Conservation (phyloP, 1,140 invertebrate species). For the Trialeurodes vaporariorum region DNA sequence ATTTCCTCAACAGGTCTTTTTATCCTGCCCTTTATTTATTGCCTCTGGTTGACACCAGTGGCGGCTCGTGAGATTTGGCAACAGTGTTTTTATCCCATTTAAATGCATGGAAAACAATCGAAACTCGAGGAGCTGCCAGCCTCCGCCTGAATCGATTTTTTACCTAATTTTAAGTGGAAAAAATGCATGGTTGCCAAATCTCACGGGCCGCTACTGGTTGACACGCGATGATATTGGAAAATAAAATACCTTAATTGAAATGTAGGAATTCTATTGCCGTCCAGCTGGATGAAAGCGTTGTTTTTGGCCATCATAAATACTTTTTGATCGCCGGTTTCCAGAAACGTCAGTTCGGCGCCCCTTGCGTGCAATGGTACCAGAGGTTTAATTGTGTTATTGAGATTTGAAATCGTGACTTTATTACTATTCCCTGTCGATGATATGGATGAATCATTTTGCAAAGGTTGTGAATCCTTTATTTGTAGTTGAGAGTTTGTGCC, state of each 20-base stretch:
- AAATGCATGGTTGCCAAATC: no score
- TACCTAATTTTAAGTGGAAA: no score
- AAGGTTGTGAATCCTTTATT: background rate
- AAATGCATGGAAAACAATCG: no score
- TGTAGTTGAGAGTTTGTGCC: background rate
- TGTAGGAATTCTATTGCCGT: constrained; percentile 68
- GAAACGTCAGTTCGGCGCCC: constrained; percentile 63
- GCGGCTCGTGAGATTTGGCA: no score
- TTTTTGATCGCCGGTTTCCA: constrained; percentile 60
- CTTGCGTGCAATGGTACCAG: constrained; percentile 56
- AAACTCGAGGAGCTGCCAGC: no score
- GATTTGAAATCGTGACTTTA: constrained; percentile 30
- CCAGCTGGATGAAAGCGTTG: constrained; percentile 76
- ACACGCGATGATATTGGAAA: background rate
- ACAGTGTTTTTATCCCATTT: no score
- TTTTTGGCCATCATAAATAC: constrained; percentile 79
- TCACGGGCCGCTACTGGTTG: no score
- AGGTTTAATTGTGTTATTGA: constrained; percentile 27
- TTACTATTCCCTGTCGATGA: background rate
- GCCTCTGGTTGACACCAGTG: background rate
- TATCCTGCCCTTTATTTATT: background rate
- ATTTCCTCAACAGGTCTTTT: background rate
- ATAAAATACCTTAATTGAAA: constrained; percentile 63
- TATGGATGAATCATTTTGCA: background rate
- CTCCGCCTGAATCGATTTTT: no score